Conservation (phyloP, 30 jellyfish, hydroid and myxozoan genomes). For the Aurelia sp. region DNA sequence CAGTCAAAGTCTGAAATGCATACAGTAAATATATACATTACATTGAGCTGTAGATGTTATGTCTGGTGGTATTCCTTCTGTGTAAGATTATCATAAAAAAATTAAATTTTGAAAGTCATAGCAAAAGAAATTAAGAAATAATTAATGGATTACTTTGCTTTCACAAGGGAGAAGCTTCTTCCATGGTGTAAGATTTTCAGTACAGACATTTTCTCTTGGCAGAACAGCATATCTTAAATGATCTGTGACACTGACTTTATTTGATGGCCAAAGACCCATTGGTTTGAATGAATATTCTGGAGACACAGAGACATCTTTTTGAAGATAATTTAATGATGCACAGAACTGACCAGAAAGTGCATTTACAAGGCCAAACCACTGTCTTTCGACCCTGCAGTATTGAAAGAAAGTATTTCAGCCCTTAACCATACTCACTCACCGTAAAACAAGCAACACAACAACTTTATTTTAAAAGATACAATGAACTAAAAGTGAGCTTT, state of each 20-base stretch:
- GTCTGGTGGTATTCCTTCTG: too few species aligned
- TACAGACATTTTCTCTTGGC: constrained; percentile 92
- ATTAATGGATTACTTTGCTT: constrained; percentile 57
- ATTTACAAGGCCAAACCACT: constrained; percentile 90
- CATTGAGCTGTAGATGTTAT: too few species aligned
- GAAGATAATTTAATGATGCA: constrained; percentile 87
- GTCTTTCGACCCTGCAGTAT: constrained; percentile 66
- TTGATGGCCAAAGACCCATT: constrained; percentile 90
- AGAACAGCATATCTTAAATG: constrained; percentile 82
- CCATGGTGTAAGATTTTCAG: constrained; percentile 98
- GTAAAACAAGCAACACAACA: too few species aligned
- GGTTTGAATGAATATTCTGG: constrained; percentile 84
- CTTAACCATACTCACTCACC: too few species aligned
- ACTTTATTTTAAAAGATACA: too few species aligned
- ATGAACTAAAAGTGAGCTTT: too few species aligned
- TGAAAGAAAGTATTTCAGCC: not conserved
- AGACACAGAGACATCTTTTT: constrained; percentile 64
- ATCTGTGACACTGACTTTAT: not conserved
- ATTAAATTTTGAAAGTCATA: not conserved
- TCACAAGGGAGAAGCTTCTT: constrained; percentile 92
- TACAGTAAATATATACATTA: too few species aligned
- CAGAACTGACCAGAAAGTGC: constrained; percentile 97
- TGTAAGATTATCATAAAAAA: too few species aligned
- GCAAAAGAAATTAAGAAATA: not conserved
- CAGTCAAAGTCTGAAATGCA: too few species aligned